phyloP scores from a whole-genome alignment of 1,140 invertebrate genomes.

The Tribolium castaneum region DNA sequence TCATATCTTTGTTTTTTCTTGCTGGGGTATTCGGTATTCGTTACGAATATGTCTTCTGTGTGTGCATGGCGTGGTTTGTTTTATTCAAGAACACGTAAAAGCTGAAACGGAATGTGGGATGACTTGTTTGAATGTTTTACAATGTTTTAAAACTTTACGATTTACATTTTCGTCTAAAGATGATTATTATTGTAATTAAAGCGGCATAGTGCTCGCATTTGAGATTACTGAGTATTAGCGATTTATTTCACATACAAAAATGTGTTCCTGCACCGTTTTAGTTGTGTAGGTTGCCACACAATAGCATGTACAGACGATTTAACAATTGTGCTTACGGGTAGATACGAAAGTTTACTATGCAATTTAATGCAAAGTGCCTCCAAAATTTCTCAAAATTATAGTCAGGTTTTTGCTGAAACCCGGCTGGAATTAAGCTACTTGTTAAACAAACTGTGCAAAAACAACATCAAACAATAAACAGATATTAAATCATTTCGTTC shows the following conservation, averaged over 20 bases:
- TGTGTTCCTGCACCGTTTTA: background rate
- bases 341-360: background rate
- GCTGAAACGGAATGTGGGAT: constrained; percentile 17
- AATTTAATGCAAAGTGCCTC: background rate
- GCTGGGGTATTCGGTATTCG: constrained; percentile 4
- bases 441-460: background rate
- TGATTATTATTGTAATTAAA: background rate
- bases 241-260: background rate
- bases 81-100: constrained; percentile 22
- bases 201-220: background rate
- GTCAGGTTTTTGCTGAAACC: background rate
- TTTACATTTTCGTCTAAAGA: background rate
- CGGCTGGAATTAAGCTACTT: background rate
- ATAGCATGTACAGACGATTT: background rate
- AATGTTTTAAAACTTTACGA: background rate
- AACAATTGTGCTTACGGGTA: background rate
- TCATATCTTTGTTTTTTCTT: background rate
- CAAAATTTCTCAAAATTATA: background rate
- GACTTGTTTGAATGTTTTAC: constrained; percentile 8
- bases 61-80: background rate
- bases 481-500: no score
- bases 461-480: no score
- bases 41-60: background rate
- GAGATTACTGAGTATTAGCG: background rate
- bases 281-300: background rate